These are phyloP conservation scores for Pteronotus mesoamericanus DNA, from an alignment of 2,797 vertebrate genomes.

Conservation along the genomic window DNA sequence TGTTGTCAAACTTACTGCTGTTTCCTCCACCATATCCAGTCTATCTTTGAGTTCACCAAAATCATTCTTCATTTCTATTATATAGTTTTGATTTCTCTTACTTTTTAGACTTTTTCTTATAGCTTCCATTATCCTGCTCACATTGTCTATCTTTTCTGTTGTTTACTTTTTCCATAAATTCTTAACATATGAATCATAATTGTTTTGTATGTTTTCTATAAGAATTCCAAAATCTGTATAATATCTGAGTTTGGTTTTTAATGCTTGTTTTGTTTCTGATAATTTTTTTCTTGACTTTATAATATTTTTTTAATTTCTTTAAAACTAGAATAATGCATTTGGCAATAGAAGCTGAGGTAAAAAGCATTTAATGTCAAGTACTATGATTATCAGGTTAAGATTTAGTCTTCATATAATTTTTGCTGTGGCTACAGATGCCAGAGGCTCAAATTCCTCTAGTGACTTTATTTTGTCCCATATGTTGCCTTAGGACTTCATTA, in stretches of 20 bases:
- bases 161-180: neutral
- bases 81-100: neutral
- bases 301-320: neutral
- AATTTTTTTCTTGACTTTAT: neutral
- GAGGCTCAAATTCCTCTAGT: neutral
- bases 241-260: neutral
- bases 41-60: neutral
- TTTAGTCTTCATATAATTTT: neutral
- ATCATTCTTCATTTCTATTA: neutral
- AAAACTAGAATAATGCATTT: neutral
- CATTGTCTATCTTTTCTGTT: neutral
- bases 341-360: neutral
- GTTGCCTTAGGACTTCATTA: neutral
- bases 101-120: neutral
- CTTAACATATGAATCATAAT: neutral
- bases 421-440: neutral
- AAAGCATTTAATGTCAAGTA: neutral
- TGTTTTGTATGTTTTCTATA: neutral
- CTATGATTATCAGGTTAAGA: neutral
- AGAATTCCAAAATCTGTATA: neutral
- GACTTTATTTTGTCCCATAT: neutral
- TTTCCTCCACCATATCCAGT: neutral
- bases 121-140: neutral
- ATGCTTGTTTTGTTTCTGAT: neutral
- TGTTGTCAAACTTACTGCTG: neutral